phyloP scores from a whole-genome alignment of 2,888 invertebrate genomes.

The Arrhopalites spinosus region DNA sequence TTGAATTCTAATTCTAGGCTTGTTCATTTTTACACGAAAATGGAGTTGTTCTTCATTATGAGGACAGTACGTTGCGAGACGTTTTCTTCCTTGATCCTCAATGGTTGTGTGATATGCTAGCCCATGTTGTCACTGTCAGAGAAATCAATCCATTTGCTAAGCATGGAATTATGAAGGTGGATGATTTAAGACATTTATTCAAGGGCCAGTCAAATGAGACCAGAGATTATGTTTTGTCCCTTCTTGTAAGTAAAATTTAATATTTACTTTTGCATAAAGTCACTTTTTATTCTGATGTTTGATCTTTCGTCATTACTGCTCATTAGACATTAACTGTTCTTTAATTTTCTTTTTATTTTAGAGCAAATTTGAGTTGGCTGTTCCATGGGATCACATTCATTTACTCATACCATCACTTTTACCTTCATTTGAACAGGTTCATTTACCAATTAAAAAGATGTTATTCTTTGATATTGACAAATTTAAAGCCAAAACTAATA shows the following conservation, averaged over 20 bases:
- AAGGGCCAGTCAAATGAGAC: slow-evolving; percentile 72
- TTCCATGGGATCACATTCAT: slow-evolving; percentile 92
- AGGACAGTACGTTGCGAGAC: slow-evolving; percentile 91
- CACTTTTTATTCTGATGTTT: too few species aligned
- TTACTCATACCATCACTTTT: slow-evolving; percentile 87
- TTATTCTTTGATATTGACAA: not conserved
- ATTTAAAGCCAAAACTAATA: not conserved
- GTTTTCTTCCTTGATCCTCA: slow-evolving; percentile 96
- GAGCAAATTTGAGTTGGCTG: slow-evolving; percentile 95
- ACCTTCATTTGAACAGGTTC: slow-evolving; percentile 76
- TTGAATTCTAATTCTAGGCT: slow-evolving; percentile 69
- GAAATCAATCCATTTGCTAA: slow-evolving; percentile 95
- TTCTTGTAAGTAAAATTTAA: slow-evolving; percentile 59
- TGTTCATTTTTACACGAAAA: slow-evolving; percentile 97
- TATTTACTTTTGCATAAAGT: too few species aligned
- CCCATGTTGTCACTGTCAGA: slow-evolving; percentile 89
- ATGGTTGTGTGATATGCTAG: slow-evolving; percentile 97
- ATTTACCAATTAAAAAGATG: slow-evolving; percentile 31
- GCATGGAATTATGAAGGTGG: slow-evolving; percentile 90
- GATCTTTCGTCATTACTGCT: too few species aligned
- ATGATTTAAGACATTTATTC: slow-evolving; percentile 89
- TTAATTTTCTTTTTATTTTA: slow-evolving; percentile 59
- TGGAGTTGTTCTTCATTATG: slow-evolving; percentile 91
- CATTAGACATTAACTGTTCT: too few species aligned
- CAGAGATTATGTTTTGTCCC: slow-evolving; percentile 81